Base-by-base conservation (phyloP, 2,797 vertebrate genomes). In the Podarcis lilfordi region DNA sequence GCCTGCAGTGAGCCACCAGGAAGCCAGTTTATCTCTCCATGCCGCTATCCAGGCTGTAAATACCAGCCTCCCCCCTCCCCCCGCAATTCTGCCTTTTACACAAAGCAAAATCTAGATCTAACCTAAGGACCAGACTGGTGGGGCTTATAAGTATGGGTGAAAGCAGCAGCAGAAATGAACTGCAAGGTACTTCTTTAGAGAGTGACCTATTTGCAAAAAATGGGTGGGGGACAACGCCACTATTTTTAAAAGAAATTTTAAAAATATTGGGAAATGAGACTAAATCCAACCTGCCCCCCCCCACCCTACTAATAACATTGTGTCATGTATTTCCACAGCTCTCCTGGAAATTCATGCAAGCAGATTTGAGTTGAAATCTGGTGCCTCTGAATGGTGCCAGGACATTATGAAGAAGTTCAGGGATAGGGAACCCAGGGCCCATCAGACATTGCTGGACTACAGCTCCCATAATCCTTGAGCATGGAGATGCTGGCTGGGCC, bases 191-290 rank as follows among this genome's bases (percentile, higher is more conserved):
- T 59, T 86, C 82, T 13, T 72, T 27, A 0, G 0, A 71, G 19
- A 9, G 80, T 68, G 59, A 68, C 1, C 0, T 29, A 7, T 8
- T 6, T 79, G 25, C n/a, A 61, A 25, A 21, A 81, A 45, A 32
- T 29, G 8, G 2, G 32, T 50, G 45, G 5, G 66, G 32, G 59
- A 37, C 45, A 71, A n/a, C n/a, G 32, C 32, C 32, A 35, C 71
- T 2, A 86, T 43, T 87, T 86, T 37, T 37, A 89, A 93, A 27
- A 27, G 45, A 80, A 93, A 17, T 71, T 32, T 45, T 1, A 50
- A 27, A 69, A 2, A 29, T 71, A 25, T 29, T 76, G 2, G 72
- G 1, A 55, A 29, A 37, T 1, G 32, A 37, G 2, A 21, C 3
- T 81, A n/a, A 23, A 32, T 13, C 43, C 37, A 32, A 23, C 5